Evolutionary conservation across 1,140 invertebrate genomes (phyloP), one percentile per base, ranked within the genome.

Genomic region (Pristionchus pacificus): DNA sequence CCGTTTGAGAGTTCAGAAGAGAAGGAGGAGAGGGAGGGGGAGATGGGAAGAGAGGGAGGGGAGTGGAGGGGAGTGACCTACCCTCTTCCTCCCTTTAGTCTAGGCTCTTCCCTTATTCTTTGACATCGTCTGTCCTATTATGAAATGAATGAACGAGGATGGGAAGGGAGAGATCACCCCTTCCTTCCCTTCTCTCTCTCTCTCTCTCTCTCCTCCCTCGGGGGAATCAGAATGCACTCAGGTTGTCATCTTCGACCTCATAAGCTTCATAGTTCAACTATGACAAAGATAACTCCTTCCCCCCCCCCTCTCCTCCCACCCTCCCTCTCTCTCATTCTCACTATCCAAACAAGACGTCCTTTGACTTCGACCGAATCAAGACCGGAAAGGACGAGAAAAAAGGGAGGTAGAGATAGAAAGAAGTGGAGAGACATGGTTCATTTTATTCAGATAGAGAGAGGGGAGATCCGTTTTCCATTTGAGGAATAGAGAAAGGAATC

Each of bases 101-200:
- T n/a, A n/a, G n/a, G n/a, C n/a, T n/a, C n/a, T n/a, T n/a, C n/a
- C n/a, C n/a, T n/a, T n/a, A n/a, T n/a, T n/a, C n/a, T n/a, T n/a
- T n/a, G n/a, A n/a, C n/a, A n/a, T n/a, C n/a, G n/a, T n/a, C n/a
- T n/a, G n/a, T n/a, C n/a, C n/a, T n/a, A n/a, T n/a, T n/a, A 66
- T 30, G 65, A 38, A 66, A 57, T 10, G 14, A 66, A n/a, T 30
- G 49, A 66, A 66, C 57, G 59, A 57, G 57, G 59, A 66, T 66
- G 57, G 65, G 65, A 66, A 31, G 49, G 65, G 38, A 38, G 65
- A 65, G 49, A 66, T 66, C 49, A 30, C 24, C 38, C 49, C 38
- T 66, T 57, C 65, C 59, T 66, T 57, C 32, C n/a, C n/a, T n/a
- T 65, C 33, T 55, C 57, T 14, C 24, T 65, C 38, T 65, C 29